These are phyloP conservation scores for Grammomys dolichurus DNA, from an alignment of 2,113 vertebrate genomes.

Conservation along the genomic window DNA sequence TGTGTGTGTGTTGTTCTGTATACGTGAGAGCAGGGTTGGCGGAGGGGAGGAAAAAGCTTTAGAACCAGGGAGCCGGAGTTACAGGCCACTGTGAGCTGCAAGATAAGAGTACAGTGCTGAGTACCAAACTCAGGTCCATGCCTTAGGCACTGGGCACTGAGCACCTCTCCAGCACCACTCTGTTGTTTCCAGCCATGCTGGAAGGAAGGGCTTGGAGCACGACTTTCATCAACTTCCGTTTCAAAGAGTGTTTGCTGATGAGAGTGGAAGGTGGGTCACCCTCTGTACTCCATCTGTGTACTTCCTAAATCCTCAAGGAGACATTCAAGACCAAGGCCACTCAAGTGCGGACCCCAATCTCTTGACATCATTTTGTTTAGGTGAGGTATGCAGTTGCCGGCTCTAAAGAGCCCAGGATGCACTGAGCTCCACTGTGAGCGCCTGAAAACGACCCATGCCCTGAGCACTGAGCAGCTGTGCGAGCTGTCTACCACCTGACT, in stretches of 20 bases:
- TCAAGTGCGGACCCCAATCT: conserved; percentile 33
- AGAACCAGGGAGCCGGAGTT: background rate
- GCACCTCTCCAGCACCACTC: background rate
- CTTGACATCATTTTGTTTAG: conserved; percentile 31
- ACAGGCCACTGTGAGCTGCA: background rate
- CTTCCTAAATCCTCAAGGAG: conserved; percentile 47
- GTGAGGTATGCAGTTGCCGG: conserved; percentile 37
- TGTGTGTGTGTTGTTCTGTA: background rate
- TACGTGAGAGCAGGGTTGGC: no score
- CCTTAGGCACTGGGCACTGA: no score
- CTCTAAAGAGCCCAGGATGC: conserved; percentile 38
- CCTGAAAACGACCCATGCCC: conserved; percentile 23
- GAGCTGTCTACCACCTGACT: conserved; percentile 68
- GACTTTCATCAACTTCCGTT: conserved; percentile 2
- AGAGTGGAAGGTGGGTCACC: conserved; percentile 19
- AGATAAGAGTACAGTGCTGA: background rate
- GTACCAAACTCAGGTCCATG: background rate
- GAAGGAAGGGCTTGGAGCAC: background rate
- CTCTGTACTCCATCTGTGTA: background rate
- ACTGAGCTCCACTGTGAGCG: conserved; percentile 24
- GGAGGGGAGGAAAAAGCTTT: background rate
- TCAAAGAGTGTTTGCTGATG: background rate
- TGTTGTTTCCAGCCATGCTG: background rate
- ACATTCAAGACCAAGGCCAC: conserved; percentile 39
- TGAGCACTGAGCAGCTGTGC: conserved; percentile 67